Conservation (phyloP, 2,888 invertebrate species). For the Operophtera brumata region DNA sequence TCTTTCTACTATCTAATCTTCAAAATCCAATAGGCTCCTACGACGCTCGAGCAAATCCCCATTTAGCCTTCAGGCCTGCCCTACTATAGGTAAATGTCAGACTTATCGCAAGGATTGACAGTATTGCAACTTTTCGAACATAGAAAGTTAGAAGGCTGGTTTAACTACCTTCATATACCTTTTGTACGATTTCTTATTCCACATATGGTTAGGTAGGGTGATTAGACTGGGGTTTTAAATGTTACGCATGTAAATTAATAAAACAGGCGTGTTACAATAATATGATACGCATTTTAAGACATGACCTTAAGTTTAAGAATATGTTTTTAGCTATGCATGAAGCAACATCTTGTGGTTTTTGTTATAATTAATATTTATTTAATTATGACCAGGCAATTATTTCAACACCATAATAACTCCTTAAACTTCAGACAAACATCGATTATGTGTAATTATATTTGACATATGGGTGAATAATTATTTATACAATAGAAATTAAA, state of each 20-base stretch:
- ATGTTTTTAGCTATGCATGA: background rate
- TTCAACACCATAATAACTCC: background rate
- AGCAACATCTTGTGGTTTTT: background rate
- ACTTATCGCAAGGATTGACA: too few species aligned
- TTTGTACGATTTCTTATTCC: background rate
- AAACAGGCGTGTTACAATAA: background rate
- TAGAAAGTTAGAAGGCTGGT: too few species aligned
- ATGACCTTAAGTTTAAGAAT: background rate
- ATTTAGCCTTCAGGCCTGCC: too few species aligned
- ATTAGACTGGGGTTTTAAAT: background rate
- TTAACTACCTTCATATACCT: too few species aligned
- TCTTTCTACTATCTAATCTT: too few species aligned
- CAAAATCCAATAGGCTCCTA: too few species aligned
- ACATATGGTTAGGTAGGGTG: background rate
- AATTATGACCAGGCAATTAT: background rate
- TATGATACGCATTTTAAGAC: background rate
- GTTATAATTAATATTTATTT: background rate
- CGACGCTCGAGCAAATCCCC: too few species aligned
- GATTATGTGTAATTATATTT: constrained; percentile 9
- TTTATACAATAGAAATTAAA: background rate
- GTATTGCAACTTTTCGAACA: too few species aligned
- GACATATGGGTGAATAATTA: constrained; percentile 3
- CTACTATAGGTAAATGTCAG: too few species aligned
- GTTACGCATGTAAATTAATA: background rate
- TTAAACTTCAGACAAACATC: constrained; percentile 1